Evolutionary conservation across 2,113 vertebrate genomes (phyloP).

Genomic region (Scomber scombrus): DNA sequence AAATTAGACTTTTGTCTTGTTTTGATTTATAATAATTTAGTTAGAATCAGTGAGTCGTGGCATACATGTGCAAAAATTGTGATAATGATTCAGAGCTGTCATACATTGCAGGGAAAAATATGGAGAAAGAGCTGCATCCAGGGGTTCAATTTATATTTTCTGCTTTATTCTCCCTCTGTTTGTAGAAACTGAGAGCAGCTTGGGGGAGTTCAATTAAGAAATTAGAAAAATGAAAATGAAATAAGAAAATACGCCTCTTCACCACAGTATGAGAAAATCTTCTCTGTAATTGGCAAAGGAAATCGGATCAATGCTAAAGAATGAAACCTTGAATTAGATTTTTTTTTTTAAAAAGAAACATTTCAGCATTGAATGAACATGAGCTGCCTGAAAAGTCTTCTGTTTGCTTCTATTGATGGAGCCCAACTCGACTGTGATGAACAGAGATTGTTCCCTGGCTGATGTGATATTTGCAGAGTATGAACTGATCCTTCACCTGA

Average conservation of each 20-base stretch:
- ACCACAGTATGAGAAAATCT: slow-evolving; percentile 19
- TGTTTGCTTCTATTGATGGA: slow-evolving; percentile 30
- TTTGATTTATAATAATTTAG: background rate
- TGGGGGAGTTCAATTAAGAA: slow-evolving; percentile 39
- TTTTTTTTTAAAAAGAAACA: background rate
- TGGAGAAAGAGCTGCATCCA: background rate
- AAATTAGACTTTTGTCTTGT: background rate
- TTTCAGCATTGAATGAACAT: background rate
- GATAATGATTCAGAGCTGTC: slow-evolving; percentile 13
- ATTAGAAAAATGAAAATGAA: slow-evolving; percentile 1
- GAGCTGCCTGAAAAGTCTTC: slow-evolving; percentile 9
- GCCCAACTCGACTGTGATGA: background rate
- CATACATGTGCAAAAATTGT: background rate
- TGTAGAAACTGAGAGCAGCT: background rate
- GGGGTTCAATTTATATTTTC: background rate
- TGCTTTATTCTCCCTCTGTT: background rate
- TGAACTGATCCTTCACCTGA: background rate
- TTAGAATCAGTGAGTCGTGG: background rate
- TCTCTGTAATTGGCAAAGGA: slow-evolving; percentile 25
- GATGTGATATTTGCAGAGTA: slow-evolving; percentile 1
- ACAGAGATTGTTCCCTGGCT: background rate
- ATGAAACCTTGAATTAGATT: slow-evolving; percentile 26
- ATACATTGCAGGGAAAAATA: background rate
- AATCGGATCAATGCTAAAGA: slow-evolving; percentile 29
- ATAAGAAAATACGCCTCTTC: background rate